These are phyloP conservation scores for Nymphalis polychloros DNA, from an alignment of 2,888 invertebrate species.

Conservation along the genomic window DNA sequence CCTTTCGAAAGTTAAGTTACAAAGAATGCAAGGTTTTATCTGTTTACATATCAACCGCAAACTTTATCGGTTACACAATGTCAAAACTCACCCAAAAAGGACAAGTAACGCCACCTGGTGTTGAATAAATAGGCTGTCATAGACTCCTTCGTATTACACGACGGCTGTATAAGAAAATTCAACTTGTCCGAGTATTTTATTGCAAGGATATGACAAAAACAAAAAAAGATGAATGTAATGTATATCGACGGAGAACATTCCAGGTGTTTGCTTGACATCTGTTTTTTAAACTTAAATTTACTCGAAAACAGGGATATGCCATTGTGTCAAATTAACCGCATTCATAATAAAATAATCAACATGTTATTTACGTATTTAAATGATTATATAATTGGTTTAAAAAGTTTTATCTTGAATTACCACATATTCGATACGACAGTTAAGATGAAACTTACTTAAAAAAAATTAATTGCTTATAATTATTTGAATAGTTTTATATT, in stretches of 20 bases:
- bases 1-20: slow-evolving; percentile 35
- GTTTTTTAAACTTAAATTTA: slow-evolving; percentile 34
- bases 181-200: slow-evolving; percentile 41
- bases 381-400: too few species aligned
- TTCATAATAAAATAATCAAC: neutral
- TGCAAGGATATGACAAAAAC: slow-evolving; percentile 31
- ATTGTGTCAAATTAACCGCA: slow-evolving; percentile 23
- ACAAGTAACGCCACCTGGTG: slow-evolving; percentile 41
- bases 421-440: too few species aligned
- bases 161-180: slow-evolving; percentile 37
- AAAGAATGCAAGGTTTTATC: slow-evolving; percentile 40
- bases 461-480: too few species aligned
- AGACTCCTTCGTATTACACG: slow-evolving; percentile 38
- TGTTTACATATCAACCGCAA: slow-evolving; percentile 36
- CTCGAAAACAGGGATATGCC: slow-evolving; percentile 26
- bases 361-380: neutral
- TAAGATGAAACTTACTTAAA: too few species aligned
- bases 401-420: too few species aligned
- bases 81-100: slow-evolving; percentile 41
- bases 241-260: slow-evolving; percentile 42
- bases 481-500: too few species aligned
- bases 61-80: slow-evolving; percentile 41
- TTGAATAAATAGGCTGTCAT: slow-evolving; percentile 41
- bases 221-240: slow-evolving; percentile 42
- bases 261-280: slow-evolving; percentile 43